These are phyloP conservation scores for Tolypeutes matacus DNA, from an alignment of 2,797 vertebrate species.

Conservation along the genomic window DNA sequence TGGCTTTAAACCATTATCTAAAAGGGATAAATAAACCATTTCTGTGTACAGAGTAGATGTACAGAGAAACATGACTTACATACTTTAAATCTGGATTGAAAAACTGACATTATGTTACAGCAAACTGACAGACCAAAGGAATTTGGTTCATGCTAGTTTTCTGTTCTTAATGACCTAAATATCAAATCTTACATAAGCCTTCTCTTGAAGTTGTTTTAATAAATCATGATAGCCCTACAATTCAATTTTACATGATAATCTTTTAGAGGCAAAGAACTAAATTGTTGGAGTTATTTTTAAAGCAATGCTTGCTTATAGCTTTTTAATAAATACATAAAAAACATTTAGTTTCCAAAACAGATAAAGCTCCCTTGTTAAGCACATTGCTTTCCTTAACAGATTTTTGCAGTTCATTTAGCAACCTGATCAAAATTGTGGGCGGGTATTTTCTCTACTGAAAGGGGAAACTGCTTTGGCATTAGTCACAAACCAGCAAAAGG, in stretches of 20 bases:
- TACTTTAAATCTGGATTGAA: neutral
- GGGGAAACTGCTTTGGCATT: neutral
- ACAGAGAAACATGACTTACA: neutral
- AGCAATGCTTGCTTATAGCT: neutral
- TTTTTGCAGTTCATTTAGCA: conserved; percentile 3
- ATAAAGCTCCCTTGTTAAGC: neutral
- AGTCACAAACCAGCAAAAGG: neutral
- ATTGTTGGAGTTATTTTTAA: neutral
- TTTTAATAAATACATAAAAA: conserved; percentile 45
- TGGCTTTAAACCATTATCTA: neutral
- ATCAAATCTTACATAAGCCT: neutral
- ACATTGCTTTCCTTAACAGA: neutral
- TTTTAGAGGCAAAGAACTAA: neutral
- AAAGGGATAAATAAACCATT: neutral
- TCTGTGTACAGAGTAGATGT: neutral
- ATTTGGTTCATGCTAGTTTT: neutral
- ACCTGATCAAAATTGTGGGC: neutral
- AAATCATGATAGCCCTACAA: neutral
- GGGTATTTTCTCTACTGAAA: neutral
- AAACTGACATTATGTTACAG: neutral
- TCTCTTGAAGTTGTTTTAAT: conserved; percentile 14
- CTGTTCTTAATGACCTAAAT: conserved; percentile 43
- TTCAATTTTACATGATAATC: conserved; percentile 41
- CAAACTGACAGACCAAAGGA: conserved; percentile 1
- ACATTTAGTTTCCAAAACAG: neutral